Conservation (phyloP, 2,113 vertebrate genomes). For the Catharus bicknelli region DNA sequence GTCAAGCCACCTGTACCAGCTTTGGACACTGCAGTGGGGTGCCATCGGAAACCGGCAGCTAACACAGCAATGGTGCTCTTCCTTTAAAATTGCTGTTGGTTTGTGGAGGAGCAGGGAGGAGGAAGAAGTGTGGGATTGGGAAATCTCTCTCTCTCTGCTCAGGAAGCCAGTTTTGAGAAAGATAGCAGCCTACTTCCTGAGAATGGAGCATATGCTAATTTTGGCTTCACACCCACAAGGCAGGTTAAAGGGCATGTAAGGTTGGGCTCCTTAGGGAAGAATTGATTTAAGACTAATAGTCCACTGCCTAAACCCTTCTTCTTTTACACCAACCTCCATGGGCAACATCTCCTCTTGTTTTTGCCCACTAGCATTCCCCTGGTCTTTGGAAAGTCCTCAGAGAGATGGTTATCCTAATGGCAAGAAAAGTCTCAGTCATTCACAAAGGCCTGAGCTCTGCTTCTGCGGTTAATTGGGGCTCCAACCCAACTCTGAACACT, state of each 20-base stretch:
- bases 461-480: neutral
- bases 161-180: neutral
- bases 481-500: neutral
- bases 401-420: accelerated
- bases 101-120: accelerated
- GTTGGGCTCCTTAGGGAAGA: neutral
- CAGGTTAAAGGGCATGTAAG: neutral
- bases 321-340: neutral
- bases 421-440: neutral
- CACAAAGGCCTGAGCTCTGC: neutral
- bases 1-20: neutral
- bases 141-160: neutral
- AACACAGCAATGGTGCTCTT: neutral
- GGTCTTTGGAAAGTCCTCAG: neutral
- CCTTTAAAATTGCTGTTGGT: neutral
- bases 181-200: neutral
- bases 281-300: neutral
- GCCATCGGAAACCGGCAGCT: accelerated
- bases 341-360: neutral
- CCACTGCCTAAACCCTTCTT: neutral
- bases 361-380: neutral
- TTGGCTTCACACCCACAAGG: neutral
- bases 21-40: neutral
- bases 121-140: neutral
- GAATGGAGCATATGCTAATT: neutral